Base-by-base conservation (phyloP, 2,113 vertebrate species). In the Podocnemis expansa region DNA sequence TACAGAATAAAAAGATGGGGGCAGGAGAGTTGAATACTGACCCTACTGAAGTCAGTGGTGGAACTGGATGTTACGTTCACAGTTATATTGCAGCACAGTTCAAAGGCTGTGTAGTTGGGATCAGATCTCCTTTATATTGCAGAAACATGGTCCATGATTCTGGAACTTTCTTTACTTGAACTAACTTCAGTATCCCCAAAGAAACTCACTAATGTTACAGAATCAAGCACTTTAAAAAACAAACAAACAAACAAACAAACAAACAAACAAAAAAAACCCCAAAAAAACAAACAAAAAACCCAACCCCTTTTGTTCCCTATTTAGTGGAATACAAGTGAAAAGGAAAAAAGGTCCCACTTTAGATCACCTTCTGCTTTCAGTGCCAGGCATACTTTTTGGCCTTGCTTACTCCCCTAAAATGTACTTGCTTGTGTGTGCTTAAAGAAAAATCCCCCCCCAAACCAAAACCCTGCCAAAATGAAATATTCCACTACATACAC, bases 191-290 rank as follows among this genome's bases (percentile, higher is more conserved):
- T 38, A 7, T 76, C 13, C 41, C 82, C 55, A 12, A 4, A 78
- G 21, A 3, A 1, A 38, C 14, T 54, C 27, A 55, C 79, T 55
- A 90, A 6, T 8, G 21, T 60, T 82, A 79, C 27, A 67, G n/a
- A 78, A 10, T 3, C 4, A 4, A 11, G 29, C 21, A 0, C 0
- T 22, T 45, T 31, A 49, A 63, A n/a, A n/a, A n/a, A n/a, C n/a
- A n/a, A n/a, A n/a, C n/a, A n/a, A n/a, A n/a, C n/a, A n/a, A n/a
- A n/a, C n/a, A n/a, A n/a, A n/a, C n/a, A n/a, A n/a, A n/a, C n/a
- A n/a, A n/a, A n/a, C n/a, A n/a, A n/a, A n/a, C n/a, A n/a, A n/a
- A n/a, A n/a, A n/a, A n/a, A n/a, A n/a, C n/a, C n/a, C n/a, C n/a
- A n/a, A n/a, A n/a, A n/a, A n/a, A n/a, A n/a, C n/a, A n/a, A n/a